These are phyloP conservation scores for Dysdera silvatica DNA, from an alignment of 1,140 invertebrate species.

Conservation along the genomic window DNA sequence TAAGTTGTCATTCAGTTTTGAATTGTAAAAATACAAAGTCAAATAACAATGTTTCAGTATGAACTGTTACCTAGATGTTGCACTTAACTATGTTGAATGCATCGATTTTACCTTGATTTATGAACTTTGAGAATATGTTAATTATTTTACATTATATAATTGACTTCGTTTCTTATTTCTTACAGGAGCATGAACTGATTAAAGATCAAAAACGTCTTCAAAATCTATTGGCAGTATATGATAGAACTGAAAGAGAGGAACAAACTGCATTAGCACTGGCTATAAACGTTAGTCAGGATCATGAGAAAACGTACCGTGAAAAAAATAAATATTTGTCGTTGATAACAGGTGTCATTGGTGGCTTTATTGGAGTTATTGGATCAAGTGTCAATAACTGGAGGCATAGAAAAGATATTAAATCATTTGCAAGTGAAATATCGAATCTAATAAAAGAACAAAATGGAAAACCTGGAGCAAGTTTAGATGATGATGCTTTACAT, in stretches of 20 bases:
- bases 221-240: neutral
- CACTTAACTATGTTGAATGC: too few species aligned
- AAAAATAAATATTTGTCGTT: constrained; percentile 23
- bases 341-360: constrained; percentile 15
- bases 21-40: too few species aligned
- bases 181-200: constrained; percentile 12
- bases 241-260: constrained; percentile 13
- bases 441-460: neutral
- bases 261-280: constrained; percentile 13
- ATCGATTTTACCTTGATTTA: too few species aligned
- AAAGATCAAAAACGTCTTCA: constrained; percentile 6
- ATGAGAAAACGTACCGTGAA: constrained; percentile 21
- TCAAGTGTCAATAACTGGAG: constrained; percentile 20
- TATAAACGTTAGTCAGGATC: constrained; percentile 20
- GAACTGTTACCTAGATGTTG: too few species aligned
- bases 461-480: too few species aligned
- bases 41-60: too few species aligned
- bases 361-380: constrained; percentile 8
- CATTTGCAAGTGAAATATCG: constrained; percentile 7
- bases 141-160: too few species aligned
- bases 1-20: too few species aligned
- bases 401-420: constrained; percentile 17
- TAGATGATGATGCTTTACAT: too few species aligned
- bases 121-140: too few species aligned
- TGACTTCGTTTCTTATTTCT: too few species aligned